Base-by-base conservation (phyloP, 2,113 vertebrate genomes). In the Zosterops borbonicus region DNA sequence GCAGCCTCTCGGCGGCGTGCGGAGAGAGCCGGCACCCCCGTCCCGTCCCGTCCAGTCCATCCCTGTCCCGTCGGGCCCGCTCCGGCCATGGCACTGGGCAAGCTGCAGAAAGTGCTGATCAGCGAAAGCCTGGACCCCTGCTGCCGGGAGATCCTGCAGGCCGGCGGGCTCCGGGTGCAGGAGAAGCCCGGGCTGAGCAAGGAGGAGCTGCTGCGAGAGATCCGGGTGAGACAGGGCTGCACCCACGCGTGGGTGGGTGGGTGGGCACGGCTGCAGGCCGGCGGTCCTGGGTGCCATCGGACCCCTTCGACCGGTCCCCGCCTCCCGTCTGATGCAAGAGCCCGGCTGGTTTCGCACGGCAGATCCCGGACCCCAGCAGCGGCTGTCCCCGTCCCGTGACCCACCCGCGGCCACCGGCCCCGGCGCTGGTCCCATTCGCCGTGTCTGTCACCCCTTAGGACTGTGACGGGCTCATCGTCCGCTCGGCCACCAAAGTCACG, bases 401-500 rank as follows among this genome's bases (percentile, higher is more conserved):
- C 64, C 35, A 35, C 41, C 42, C 15, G 20, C 8, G 42, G 27
- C 37, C 16, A 11, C 21, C 59, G 12, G 21, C 14, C 76, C 23
- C 17, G 9, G 25, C 5, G 27, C 49, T 13, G 24, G 33, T 56
- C 27, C 31, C 67, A 82, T 20, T 5, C 12, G 21, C 14, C 4
- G 2, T 27, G 18, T 68, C 70, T 64, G 64, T 68, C 31, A 28
- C 35, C 19, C 9, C 67, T 76, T 42, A 99, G 99, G 97, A 99
- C 95, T 99, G 98, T 17, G 99, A 99, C 60, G 99, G 98, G 71
- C 99, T 99, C 11, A 98, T 99, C 2, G 99, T 99, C 29, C 98
- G 99, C 90, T 99, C 99, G 4, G 99, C 99, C 33, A 99, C 99
- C 73, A 99, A 99, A 97, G 99, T 99, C n/a, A 99, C 99, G 0